phyloP scores from a whole-genome alignment of 2,113 vertebrate species.

The Pterophyllum scalare region DNA sequence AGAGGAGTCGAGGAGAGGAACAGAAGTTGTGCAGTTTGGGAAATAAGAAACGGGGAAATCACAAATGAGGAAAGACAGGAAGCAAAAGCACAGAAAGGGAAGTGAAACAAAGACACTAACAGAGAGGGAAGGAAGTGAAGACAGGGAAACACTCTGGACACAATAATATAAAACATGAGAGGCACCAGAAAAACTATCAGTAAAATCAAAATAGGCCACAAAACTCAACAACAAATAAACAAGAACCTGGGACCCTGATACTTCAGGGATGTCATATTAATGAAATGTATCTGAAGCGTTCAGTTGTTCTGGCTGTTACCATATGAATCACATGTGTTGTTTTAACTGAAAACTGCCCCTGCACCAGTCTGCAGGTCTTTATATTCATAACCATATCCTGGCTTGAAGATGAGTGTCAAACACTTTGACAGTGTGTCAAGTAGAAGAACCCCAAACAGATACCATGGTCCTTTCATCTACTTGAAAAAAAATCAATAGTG shows the following conservation, averaged over 20 bases:
- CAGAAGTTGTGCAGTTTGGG: neutral
- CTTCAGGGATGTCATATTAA: neutral
- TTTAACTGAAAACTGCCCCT: neutral
- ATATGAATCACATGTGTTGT: neutral
- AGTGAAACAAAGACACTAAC: neutral
- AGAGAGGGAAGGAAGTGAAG: accelerated
- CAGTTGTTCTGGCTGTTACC: neutral
- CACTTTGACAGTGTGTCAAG: slow-evolving; percentile 50
- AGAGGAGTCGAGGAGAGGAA: neutral
- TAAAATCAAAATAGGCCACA: neutral
- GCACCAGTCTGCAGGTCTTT: slow-evolving; percentile 25
- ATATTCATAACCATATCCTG: slow-evolving; percentile 58
- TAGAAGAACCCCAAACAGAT: slow-evolving; percentile 51
- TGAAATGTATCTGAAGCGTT: neutral
- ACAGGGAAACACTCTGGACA: neutral
- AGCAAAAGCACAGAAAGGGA: neutral
- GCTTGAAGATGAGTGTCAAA: slow-evolving; percentile 41
- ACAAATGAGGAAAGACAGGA: neutral
- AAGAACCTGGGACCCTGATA: neutral
- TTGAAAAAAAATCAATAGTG: neutral
- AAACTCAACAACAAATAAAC: neutral
- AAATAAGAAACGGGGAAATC: neutral
- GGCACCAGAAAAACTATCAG: neutral
- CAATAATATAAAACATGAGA: neutral
- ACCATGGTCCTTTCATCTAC: slow-evolving; percentile 59